Base-by-base conservation (phyloP, 2,888 invertebrate species). In the Flexamia atlantica region DNA sequence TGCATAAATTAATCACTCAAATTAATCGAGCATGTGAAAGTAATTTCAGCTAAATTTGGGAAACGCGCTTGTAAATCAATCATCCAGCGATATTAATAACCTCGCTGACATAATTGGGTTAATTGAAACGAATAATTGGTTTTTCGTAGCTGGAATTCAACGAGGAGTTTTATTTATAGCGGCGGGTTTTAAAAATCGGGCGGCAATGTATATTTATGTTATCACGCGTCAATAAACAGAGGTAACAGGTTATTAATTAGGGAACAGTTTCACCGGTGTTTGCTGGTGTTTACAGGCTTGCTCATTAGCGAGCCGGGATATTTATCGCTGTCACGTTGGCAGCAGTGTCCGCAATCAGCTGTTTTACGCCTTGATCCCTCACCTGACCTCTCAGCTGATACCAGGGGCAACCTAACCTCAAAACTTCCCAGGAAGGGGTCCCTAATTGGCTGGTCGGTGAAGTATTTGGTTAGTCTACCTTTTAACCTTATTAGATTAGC, bases 171-270 rank as follows among this genome's bases (percentile, higher is more conserved):
- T 20, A 20, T 57, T 57, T 20, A 57, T 57, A 14, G 14, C 12
- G 14, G 7, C 46, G 17, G 23, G 23, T 14, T 10, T 14, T 10
- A 23, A 20, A 57, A 57, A 23, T 57, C 57, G 57, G 57, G 20
- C 57, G 12, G 57, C 12, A 57, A 57, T 57, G 23, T 57, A 23
- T 57, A 57, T 57, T 57, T 25, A 57, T 57, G 57, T 57, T 57
- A 30, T 68, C 30, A 25, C 14, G 30, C 32, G 68, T 68, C 68
- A 68, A 32, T 68, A 68, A 68, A 30, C 12, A 25, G 30, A n/a
- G 68, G 4, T 68, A 68, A 68, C 68, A 32, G 68, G 68, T 68
- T 40, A 70, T 70, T 36, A 70, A 70, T 70, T 70, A 70, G 40
- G 70, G 36, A 70, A 40, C 36, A 36, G 36, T 40, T 40, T 23